Evolutionary conservation across 2,113 vertebrate genomes (phyloP).

Genomic region (Triplophysa siluroides): DNA sequence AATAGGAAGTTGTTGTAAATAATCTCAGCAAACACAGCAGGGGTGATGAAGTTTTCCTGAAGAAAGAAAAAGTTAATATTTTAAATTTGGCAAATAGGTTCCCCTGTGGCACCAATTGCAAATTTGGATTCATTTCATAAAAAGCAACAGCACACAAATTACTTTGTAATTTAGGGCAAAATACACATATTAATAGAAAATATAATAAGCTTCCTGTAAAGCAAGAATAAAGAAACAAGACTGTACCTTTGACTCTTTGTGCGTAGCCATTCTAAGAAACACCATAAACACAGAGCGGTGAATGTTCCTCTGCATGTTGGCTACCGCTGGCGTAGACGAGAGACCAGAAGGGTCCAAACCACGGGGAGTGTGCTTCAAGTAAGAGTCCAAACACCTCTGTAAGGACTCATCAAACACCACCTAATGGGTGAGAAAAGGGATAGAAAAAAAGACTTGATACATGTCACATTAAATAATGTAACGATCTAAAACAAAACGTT

Average conservation of each 20-base stretch:
- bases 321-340: conserved; percentile 72
- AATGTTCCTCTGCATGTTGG: conserved; percentile 78
- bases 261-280: conserved; percentile 95
- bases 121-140: neutral
- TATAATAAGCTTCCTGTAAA: neutral
- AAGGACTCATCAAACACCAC: conserved; percentile 93
- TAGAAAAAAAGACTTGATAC: neutral
- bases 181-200: neutral
- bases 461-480: neutral
- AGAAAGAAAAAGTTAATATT: neutral
- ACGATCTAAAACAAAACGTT: neutral
- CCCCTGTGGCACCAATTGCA: neutral
- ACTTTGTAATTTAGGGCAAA: too few species aligned
- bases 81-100: neutral
- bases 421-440: conserved; percentile 64
- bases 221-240: neutral
- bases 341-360: conserved; percentile 73
- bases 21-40: conserved; percentile 91
- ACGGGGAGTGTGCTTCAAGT: conserved; percentile 82
- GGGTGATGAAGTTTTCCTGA: conserved; percentile 91
- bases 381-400: conserved; percentile 92
- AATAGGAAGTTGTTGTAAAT: conserved; percentile 97
- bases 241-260: conserved; percentile 94
- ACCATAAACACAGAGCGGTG: conserved; percentile 85
- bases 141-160: neutral